Evolutionary conservation across 2,797 vertebrate species (phyloP).

Genomic region (Hoplostethus mediterraneus): DNA sequence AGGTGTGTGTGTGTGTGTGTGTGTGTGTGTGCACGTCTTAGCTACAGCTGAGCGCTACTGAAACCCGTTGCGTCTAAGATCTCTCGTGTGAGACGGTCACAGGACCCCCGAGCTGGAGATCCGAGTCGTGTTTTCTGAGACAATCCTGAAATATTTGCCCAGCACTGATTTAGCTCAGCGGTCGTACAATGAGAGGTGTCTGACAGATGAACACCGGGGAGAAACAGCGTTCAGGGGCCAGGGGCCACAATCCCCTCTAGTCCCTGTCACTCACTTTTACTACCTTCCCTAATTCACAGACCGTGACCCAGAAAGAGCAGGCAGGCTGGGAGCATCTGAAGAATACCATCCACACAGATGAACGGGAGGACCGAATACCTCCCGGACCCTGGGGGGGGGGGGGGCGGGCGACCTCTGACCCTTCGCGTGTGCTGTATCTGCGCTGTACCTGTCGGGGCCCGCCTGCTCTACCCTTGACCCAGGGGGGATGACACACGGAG

Average conservation of each 20-base stretch:
- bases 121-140: constrained; percentile 9
- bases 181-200: constrained; percentile 21
- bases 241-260: constrained; percentile 9
- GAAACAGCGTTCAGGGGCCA: too few relatives aligned
- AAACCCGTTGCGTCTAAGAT: constrained; percentile 18
- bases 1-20: constrained; percentile 29
- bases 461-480: constrained; percentile 69
- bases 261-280: constrained; percentile 34
- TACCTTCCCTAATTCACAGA: constrained; percentile 25
- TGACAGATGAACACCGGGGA: neutral
- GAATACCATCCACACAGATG: constrained; percentile 58
- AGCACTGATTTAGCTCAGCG: constrained; percentile 26
- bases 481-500: constrained; percentile 54
- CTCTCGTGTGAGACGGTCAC: constrained; percentile 15
- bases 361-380: constrained; percentile 65
- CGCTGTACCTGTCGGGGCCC: constrained; percentile 68
- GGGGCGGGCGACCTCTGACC: constrained; percentile 69
- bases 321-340: constrained; percentile 30
- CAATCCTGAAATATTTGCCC: constrained; percentile 18
- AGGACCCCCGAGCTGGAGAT: constrained; percentile 14
- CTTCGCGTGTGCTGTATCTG: constrained; percentile 65
- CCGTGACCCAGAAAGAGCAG: constrained; percentile 18
- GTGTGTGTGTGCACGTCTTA: constrained; percentile 15
- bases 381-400: constrained; percentile 46
- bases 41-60: constrained; percentile 6